Evolutionary conservation across 2,888 invertebrate genomes (phyloP).

Genomic region (Platypus cylindrus): DNA sequence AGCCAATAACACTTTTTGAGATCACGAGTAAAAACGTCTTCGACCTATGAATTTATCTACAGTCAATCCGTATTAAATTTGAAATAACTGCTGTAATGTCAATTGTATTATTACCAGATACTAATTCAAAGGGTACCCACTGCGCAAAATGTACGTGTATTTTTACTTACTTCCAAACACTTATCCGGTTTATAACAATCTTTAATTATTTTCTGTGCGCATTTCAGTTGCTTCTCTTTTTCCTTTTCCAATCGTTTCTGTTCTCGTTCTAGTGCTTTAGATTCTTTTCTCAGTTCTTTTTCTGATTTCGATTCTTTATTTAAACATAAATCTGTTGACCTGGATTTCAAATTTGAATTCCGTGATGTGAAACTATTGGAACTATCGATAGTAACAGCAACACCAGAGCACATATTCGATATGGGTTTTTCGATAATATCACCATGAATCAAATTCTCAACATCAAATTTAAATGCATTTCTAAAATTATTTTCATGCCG

Average conservation of each 20-base stretch:
- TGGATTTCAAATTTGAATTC: too few species aligned
- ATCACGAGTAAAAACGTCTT: background rate
- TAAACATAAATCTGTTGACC: too few species aligned
- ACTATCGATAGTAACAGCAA: too few species aligned
- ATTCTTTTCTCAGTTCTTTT: slow-evolving; percentile 9
- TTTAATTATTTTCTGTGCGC: slow-evolving; percentile 16
- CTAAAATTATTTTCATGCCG: too few species aligned
- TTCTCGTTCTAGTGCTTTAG: slow-evolving; percentile 11
- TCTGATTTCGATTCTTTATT: slow-evolving; percentile 7
- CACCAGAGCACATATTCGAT: background rate
- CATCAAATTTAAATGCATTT: too few species aligned
- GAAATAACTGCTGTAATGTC: too few species aligned
- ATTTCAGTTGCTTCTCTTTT: slow-evolving; percentile 17
- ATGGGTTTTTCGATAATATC: background rate
- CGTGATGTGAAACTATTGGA: too few species aligned
- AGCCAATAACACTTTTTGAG: background rate
- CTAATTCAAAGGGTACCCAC: too few species aligned
- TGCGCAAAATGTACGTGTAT: too few species aligned
- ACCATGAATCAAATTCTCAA: background rate
- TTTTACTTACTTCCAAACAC: slow-evolving; percentile 24
- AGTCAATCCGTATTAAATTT: too few species aligned
- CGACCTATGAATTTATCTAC: too few species aligned
- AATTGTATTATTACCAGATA: too few species aligned
- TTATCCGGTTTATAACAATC: slow-evolving; percentile 27
- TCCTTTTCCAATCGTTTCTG: slow-evolving; percentile 12